Conservation (phyloP, 2,888 invertebrate genomes). For the Coleophora flavipennella region DNA sequence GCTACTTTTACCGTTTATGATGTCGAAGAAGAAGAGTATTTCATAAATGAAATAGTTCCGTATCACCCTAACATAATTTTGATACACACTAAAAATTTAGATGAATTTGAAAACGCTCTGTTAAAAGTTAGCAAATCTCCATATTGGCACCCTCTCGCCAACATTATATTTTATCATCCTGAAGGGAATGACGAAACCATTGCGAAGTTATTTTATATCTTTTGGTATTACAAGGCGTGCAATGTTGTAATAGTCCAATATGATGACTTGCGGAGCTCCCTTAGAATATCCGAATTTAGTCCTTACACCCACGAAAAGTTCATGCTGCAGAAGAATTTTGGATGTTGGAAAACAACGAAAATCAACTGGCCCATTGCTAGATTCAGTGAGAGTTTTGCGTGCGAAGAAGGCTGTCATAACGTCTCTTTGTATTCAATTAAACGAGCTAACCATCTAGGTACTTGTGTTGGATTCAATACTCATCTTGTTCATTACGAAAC, state of each 20-base stretch:
- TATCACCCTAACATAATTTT: constrained; percentile 38
- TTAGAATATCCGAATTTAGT: constrained; percentile 31
- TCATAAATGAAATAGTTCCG: constrained; percentile 32
- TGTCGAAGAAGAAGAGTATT: constrained; percentile 25
- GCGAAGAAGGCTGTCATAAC: constrained; percentile 40
- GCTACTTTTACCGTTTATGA: constrained; percentile 31
- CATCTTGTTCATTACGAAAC: constrained; percentile 22
- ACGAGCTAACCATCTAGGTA: constrained; percentile 37
- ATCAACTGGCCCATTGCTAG: constrained; percentile 32
- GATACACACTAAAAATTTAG: constrained; percentile 29
- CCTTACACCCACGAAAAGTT: constrained; percentile 38
- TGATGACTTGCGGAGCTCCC: constrained; percentile 22
- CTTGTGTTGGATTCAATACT: constrained; percentile 42
- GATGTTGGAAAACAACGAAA: constrained; percentile 41
- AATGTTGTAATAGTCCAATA: constrained; percentile 40
- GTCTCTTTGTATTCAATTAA: constrained; percentile 34
- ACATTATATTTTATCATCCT: constrained; percentile 39
- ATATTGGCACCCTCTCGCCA: constrained; percentile 46
- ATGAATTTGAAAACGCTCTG: constrained; percentile 38
- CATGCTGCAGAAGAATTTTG: constrained; percentile 27
- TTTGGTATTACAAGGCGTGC: constrained; percentile 43
- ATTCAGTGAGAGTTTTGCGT: constrained; percentile 33
- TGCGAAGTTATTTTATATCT: constrained; percentile 40
- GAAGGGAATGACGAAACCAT: constrained; percentile 17
- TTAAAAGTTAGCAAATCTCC: constrained; percentile 26